Evolutionary conservation across 2,888 invertebrate species (phyloP), one percentile per base, ranked within the genome.

Genomic region (Sipha maydis): DNA sequence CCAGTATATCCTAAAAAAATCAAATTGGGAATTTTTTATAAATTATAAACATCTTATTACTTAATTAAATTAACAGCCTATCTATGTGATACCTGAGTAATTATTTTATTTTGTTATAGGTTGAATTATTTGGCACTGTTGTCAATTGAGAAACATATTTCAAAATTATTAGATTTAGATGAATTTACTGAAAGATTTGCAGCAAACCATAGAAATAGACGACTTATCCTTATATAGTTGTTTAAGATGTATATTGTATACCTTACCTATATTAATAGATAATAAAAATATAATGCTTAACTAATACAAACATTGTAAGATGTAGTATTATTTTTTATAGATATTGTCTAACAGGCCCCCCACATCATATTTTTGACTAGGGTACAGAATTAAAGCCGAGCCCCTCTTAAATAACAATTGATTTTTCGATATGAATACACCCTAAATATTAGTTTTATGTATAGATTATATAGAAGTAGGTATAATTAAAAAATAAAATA

Each of bases 161-260:
- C 78, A 31, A 78, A 78, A 78, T 78, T 11, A 54, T 31, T 78
- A 54, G 78, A 78, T 56, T 31, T 56, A 78, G 54, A 56, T 56
- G 34, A 79, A 56, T 54, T 79, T 48, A 25, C 48, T 48, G 8
- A 0, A 76, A 41, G 76, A 79, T 25, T 79, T 34, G 25, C 79
- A 1, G 56, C 31, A 1, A 79, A 79, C 19, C 56, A 79, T 56
- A 79, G 56, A 56, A 79, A 79, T 4, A 54, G 56, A 34, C 0
- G 56, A 79, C 21, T 79, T 56, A 21, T 79, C 0, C 25, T 79
- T 21, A 2, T 78, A 31, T 78, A 78, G 14, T 34, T 34, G 34
- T 34, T 34, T 2, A 34, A 34, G 34, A 34, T 34, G 34, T 34
- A 34, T 34, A 38, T 4, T n/a, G 25, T 56, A 25, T 1, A n/a